These are phyloP conservation scores for Caenorhabditis plicata DNA, from an alignment of 2,888 invertebrate genomes.

Conservation along the genomic window DNA sequence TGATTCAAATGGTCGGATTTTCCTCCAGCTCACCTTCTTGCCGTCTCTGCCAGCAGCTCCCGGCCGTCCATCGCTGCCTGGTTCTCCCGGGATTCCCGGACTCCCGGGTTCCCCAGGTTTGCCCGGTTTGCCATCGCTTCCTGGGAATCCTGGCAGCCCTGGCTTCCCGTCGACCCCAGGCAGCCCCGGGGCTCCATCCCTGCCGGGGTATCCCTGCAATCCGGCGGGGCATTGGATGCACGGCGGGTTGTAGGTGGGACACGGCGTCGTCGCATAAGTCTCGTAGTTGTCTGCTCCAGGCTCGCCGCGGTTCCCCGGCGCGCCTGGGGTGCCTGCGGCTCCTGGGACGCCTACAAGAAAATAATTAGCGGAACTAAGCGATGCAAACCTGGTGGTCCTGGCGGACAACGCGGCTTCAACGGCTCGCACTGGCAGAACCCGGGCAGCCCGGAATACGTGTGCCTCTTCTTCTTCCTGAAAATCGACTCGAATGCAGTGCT, in stretches of 20 bases:
- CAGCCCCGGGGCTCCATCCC: slow-evolving; percentile 27
- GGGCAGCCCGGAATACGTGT: slow-evolving; percentile 24
- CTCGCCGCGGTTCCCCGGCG: slow-evolving; percentile 16
- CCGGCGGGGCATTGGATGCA: slow-evolving; percentile 25
- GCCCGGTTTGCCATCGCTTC: slow-evolving; percentile 33
- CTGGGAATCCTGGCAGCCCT: slow-evolving; percentile 32
- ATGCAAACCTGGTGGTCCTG: slow-evolving; percentile 25
- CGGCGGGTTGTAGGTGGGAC: slow-evolving; percentile 9
- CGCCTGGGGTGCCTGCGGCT: slow-evolving; percentile 17
- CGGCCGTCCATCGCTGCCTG: slow-evolving; percentile 27
- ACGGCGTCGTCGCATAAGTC: slow-evolving; percentile 21
- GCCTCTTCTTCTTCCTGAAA: slow-evolving; percentile 22
- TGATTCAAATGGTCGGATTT: too few relatives aligned
- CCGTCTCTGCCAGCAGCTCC: slow-evolving; percentile 34
- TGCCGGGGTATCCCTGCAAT: slow-evolving; percentile 21
- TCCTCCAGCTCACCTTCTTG: slow-evolving; percentile 17
- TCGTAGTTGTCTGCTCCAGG: slow-evolving; percentile 28
- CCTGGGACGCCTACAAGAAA: slow-evolving; percentile 20
- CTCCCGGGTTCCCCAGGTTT: slow-evolving; percentile 24
- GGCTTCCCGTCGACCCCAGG: slow-evolving; percentile 27
- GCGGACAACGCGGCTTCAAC: slow-evolving; percentile 23
- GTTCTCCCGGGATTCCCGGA: slow-evolving; percentile 18
- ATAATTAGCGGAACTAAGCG: background rate
- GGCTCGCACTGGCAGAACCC: slow-evolving; percentile 32
- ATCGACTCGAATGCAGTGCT: slow-evolving; percentile 20